Conservation (phyloP, 2,797 vertebrate genomes). For the Anas acuta region DNA sequence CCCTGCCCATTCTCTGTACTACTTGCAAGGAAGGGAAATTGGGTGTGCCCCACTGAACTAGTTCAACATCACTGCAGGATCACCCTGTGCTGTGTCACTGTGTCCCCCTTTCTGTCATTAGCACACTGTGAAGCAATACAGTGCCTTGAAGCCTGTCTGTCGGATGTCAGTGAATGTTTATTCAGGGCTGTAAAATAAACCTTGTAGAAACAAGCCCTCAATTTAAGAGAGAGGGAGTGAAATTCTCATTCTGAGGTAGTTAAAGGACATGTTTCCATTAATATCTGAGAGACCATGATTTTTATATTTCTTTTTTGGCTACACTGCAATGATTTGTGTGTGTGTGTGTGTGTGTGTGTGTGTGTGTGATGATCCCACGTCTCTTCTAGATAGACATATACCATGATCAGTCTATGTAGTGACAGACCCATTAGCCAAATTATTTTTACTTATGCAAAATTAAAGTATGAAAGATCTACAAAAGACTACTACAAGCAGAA, state of each 20-base stretch:
- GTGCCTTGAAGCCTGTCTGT: neutral
- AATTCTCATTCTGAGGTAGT: neutral
- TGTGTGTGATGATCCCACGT: neutral
- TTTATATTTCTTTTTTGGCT: neutral
- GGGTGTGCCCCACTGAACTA: neutral
- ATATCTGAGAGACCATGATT: neutral
- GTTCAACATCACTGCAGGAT: neutral
- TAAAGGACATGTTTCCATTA: neutral
- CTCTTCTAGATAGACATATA: neutral
- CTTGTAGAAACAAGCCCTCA: conserved; percentile 16
- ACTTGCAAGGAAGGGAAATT: neutral
- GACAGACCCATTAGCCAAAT: neutral
- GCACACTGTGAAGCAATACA: neutral
- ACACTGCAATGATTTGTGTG: neutral
- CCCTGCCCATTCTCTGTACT: conserved; percentile 38
- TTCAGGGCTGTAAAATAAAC: neutral
- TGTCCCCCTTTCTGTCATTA: neutral
- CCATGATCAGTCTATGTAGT: neutral
- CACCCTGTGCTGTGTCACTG: neutral
- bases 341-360: neutral
- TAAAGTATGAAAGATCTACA: neutral
- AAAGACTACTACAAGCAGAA: neutral
- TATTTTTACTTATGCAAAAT: neutral
- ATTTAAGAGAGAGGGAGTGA: neutral
- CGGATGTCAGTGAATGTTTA: conserved; percentile 16